Base-by-base conservation (phyloP, 2,888 invertebrate genomes). In the Epistrophella euchroma region DNA sequence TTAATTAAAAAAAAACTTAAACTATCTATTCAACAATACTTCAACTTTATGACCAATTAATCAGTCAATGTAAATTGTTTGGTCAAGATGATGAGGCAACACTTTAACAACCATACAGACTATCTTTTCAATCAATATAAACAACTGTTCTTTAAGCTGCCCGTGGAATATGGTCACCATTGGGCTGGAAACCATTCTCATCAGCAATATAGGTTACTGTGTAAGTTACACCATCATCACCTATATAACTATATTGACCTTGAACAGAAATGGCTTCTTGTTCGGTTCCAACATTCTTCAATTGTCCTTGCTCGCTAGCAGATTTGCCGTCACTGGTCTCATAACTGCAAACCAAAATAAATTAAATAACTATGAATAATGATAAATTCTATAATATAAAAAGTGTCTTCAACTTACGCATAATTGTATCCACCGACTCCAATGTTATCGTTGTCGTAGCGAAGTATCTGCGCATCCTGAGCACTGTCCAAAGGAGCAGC, bases 391-490 rank as follows among this genome's bases (percentile, higher is more conserved):
- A 28, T 9, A n/a, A n/a, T n/a, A n/a, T 37, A 37, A 70, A 37
- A 7, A 5, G 28, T 28, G 4, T 28, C 28, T 28, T 28, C 4
- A 28, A 28, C 90, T 93, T 92, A 94, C 94, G 92, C 93, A 88
- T 94, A 95, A 88, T 92, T 94, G 91, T 95, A 95, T 66, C 93
- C 92, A 88, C 94, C 94, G 28, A 94, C 90, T 75, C 94, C 94
- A 79, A 93, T 85, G 78, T 90, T 93, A 87, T 95, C 95, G 90
- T 95, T 94, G 66, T 93, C 92, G 15, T 91, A 89, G 43, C 89
- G 90, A 13, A 91, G 50, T 60, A 91, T 89, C 70, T 89, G 88
- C 10, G 91, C 91, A 15, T 81, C 73, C n/a, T 88, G 82, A 17
- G 88, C 79, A 17, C 88, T 88, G 50, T 89, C 88, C 55, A 88